Percentiles rank a stretch among this genome's conserved stretches.
These are phyloP conservation scores for Bothrops jararaca DNA, from an alignment of 2,113 vertebrate genomes.

Conservation along the genomic window DNA sequence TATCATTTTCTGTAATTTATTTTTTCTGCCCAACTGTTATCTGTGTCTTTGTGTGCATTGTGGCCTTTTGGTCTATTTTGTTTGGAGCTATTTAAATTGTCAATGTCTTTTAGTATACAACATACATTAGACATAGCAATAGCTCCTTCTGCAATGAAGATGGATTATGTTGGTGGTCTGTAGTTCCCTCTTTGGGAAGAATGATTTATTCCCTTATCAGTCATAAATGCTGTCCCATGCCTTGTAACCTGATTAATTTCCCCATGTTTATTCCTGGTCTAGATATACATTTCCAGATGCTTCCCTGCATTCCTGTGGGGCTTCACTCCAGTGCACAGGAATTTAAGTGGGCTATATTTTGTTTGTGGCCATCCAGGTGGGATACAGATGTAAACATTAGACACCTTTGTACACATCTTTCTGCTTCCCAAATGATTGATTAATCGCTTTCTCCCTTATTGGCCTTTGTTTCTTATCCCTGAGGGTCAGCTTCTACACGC, in stretches of 20 bases:
- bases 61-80: neutral
- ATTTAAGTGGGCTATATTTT: constrained; percentile 67
- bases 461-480: constrained; percentile 51
- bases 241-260: constrained; percentile 48
- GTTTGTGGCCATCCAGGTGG: constrained; percentile 70
- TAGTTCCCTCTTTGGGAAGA: constrained; percentile 5
- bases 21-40: neutral
- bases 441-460: constrained; percentile 55
- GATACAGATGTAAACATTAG: constrained; percentile 66
- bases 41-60: neutral
- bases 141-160: neutral
- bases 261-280: constrained; percentile 42
- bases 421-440: constrained; percentile 51
- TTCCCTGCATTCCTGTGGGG: constrained; percentile 52
- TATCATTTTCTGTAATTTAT: neutral
- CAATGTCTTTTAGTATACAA: neutral
- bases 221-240: constrained; percentile 24
- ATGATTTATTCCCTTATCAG: constrained; percentile 39
- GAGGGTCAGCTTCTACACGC: constrained; percentile 58
- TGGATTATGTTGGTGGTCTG: constrained; percentile 23
- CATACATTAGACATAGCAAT: neutral
- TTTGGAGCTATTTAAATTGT: neutral
- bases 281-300: constrained; percentile 26
- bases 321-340: constrained; percentile 69
- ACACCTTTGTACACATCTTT: constrained; percentile 54